Evolutionary conservation across 2,888 invertebrate genomes (phyloP).

Genomic region (Ophraella communa): DNA sequence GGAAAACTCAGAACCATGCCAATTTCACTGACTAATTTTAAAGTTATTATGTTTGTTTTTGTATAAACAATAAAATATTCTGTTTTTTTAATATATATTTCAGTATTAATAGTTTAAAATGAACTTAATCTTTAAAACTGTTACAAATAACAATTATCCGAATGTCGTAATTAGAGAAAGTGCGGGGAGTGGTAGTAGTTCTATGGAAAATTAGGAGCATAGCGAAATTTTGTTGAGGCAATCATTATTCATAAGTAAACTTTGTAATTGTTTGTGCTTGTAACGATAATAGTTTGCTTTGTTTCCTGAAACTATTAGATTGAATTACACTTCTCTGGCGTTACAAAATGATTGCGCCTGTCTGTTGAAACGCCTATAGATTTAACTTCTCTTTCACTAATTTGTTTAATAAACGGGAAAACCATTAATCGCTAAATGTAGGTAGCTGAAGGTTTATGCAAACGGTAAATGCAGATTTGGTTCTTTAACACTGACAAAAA

Average conservation of each 20-base stretch:
- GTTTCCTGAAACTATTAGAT: slow-evolving; percentile 24
- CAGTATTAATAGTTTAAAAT: too few relatives aligned
- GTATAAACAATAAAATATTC: too few relatives aligned
- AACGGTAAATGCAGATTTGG: too few relatives aligned
- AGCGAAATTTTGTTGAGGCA: slow-evolving; percentile 12
- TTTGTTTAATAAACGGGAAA: neutral
- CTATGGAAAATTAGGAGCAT: neutral
- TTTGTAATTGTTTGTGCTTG: slow-evolving; percentile 27
- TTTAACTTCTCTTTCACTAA: neutral
- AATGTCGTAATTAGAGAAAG: neutral
- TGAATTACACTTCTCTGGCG: slow-evolving; percentile 11
- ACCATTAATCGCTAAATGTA: neutral
- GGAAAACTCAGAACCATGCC: too few relatives aligned
- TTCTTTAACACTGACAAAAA: too few relatives aligned
- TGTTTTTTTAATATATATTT: neutral
- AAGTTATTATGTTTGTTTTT: too few relatives aligned
- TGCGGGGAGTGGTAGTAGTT: neutral
- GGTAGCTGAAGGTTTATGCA: too few relatives aligned
- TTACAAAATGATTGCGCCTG: slow-evolving; percentile 17
- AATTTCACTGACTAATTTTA: too few relatives aligned
- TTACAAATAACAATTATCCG: neutral
- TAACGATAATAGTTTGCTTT: slow-evolving; percentile 28
- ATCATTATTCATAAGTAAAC: slow-evolving; percentile 28
- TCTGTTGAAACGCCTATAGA: neutral
- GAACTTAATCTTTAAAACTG: neutral